Percentiles rank a stretch among this genome's conserved stretches.
Conservation (phyloP, 2,113 vertebrate species). For the Strix aluco region DNA sequence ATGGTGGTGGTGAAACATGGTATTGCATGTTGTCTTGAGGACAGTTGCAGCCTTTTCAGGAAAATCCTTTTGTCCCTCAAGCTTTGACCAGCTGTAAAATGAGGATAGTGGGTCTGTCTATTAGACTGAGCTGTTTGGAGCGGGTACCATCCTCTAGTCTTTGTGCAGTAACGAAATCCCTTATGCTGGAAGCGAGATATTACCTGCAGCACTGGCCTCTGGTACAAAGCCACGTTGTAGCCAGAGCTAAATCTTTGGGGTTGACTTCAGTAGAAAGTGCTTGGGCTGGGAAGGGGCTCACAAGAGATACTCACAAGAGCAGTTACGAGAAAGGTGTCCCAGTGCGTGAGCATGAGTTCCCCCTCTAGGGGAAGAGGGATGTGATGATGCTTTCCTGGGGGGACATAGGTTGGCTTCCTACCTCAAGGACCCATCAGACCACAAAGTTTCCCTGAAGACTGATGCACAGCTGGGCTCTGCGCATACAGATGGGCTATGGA, state of each 20-base stretch:
- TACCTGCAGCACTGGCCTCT: neutral
- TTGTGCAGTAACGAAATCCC: neutral
- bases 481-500: neutral
- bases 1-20: neutral
- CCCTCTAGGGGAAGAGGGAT: neutral
- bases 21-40: fast-evolving
- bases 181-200: neutral
- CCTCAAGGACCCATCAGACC: neutral
- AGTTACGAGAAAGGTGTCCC: neutral
- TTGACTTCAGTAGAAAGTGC: neutral
- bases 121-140: neutral
- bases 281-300: neutral
- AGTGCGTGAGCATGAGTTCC: fast-evolving
- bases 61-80: neutral
- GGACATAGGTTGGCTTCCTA: neutral
- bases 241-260: neutral
- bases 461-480: neutral
- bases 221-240: fast-evolving
- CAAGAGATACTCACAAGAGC: neutral
- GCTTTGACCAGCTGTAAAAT: neutral
- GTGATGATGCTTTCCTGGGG: neutral
- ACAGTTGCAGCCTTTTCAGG: neutral
- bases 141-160: neutral
- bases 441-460: neutral
- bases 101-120: neutral